phyloP scores from a whole-genome alignment of 2,888 invertebrate species.

The Scotopteryx bipunctaria region DNA sequence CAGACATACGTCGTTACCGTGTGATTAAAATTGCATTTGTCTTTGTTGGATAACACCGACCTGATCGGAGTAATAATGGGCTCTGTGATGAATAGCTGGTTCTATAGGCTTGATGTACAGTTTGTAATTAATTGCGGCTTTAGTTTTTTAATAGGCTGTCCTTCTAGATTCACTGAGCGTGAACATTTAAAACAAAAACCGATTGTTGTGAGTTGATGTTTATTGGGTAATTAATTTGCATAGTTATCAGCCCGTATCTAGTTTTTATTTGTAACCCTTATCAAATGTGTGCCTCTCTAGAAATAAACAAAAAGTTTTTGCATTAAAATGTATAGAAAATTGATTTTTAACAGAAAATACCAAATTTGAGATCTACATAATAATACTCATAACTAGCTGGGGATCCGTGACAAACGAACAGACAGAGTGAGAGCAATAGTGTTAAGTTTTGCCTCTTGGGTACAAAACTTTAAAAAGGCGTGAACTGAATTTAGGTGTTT shows the following conservation, averaged over 20 bases:
- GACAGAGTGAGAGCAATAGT: too few relatives aligned
- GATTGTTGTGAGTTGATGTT: not conserved
- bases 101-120: constrained; percentile 2
- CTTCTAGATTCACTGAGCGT: constrained; percentile 5
- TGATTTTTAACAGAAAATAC: too few relatives aligned
- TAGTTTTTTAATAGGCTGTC: constrained; percentile 11
- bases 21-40: constrained; percentile 44
- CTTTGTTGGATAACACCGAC: constrained; percentile 32
- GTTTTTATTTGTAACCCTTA: too few relatives aligned
- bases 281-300: too few relatives aligned
- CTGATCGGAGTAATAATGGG: constrained; percentile 13
- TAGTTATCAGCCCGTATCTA: constrained; percentile 21
- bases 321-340: too few relatives aligned
- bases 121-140: constrained; percentile 15
- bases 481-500: not conserved
- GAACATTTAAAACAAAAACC: constrained; percentile 7
- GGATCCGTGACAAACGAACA: too few relatives aligned
- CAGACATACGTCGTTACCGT: constrained; percentile 23
- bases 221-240: constrained; percentile 10
- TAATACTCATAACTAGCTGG: too few relatives aligned
- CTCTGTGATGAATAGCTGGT: constrained; percentile 13
- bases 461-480: too few relatives aligned
- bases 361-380: too few relatives aligned
- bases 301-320: too few relatives aligned
- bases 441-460: too few relatives aligned